Percentiles rank a stretch among this genome's conserved stretches.
Conservation (phyloP, 2,888 invertebrate genomes). For the Papilio gigon region DNA sequence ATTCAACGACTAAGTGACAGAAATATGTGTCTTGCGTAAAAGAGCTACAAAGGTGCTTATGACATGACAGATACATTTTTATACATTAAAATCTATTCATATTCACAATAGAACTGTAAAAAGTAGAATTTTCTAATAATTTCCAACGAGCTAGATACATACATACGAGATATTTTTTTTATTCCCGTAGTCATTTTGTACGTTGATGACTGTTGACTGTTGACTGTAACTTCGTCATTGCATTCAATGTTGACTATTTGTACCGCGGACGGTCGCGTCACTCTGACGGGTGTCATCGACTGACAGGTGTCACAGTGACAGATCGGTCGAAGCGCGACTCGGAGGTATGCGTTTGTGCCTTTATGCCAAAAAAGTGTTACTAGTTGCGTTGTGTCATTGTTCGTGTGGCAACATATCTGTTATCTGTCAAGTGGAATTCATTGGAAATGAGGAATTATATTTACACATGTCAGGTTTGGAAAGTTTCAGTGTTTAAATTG, state of each 20-base stretch:
- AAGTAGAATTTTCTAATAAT: constrained; percentile 24
- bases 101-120: constrained; percentile 23
- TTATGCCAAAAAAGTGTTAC: constrained; percentile 43
- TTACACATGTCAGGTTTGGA: too few relatives aligned
- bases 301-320: constrained; percentile 21
- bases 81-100: neutral
- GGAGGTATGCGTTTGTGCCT: constrained; percentile 42
- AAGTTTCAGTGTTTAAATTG: too few relatives aligned
- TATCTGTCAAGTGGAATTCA: too few relatives aligned
- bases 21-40: neutral
- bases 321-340: too few relatives aligned
- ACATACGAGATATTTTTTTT: too few relatives aligned
- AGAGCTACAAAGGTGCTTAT: constrained; percentile 2
- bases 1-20: too few relatives aligned
- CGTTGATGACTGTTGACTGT: too few relatives aligned
- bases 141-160: constrained; percentile 28
- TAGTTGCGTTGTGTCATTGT: constrained; percentile 21
- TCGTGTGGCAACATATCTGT: neutral
- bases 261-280: neutral
- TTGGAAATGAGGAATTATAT: too few relatives aligned
- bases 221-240: neutral
- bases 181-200: too few relatives aligned
- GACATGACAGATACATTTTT: constrained; percentile 5
- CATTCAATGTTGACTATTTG: constrained; percentile 3
- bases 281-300: neutral